phyloP scores from a whole-genome alignment of 35 echinoderm and acorn worm species.

The Apostichopus parvimensis region DNA sequence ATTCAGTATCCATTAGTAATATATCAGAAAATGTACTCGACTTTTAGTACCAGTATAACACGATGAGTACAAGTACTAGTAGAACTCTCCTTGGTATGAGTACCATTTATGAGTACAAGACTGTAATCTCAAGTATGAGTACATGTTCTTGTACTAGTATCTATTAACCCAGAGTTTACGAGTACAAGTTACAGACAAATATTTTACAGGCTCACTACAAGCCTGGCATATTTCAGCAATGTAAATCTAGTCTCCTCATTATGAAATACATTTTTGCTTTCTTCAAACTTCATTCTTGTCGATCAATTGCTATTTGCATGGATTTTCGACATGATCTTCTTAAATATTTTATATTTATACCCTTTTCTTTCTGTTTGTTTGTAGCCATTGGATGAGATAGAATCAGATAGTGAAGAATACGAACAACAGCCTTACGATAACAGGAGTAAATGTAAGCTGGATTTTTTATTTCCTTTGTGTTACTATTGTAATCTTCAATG shows the following conservation, averaged over 20 bases:
- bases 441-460: conserved; percentile 95
- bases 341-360: background rate
- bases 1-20: no score
- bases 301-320: no score
- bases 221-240: background rate
- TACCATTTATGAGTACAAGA: no score
- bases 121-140: no score
- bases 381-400: conserved; percentile 87
- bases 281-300: background rate
- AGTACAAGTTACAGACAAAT: no score
- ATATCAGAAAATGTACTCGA: no score
- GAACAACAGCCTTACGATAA: conserved; percentile 82
- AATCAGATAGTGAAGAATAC: conserved; percentile 89
- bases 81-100: no score
- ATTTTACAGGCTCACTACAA: background rate
- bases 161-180: no score
- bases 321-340: background rate
- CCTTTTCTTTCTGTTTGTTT: background rate
- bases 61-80: no score
- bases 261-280: background rate
- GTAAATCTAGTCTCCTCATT: no score
- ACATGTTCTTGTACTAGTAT: no score
- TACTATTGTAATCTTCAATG: no score
- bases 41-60: background rate
- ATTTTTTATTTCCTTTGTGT: background rate